Conservation (phyloP, 1,140 invertebrate genomes). For the Eumaeus atala region DNA sequence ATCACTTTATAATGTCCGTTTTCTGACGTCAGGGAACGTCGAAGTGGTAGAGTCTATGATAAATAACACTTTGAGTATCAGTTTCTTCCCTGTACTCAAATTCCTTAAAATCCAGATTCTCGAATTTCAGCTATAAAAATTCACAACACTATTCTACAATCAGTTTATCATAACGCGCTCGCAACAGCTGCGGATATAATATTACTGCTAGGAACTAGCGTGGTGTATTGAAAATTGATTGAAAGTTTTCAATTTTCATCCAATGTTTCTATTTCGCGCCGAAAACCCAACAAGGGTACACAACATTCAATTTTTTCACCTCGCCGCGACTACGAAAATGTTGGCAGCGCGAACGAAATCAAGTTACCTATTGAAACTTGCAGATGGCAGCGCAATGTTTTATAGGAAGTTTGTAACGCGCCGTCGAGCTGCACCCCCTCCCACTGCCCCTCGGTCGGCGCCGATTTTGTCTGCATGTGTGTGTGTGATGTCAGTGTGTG, state of each 20-base stretch:
- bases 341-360: constrained; percentile 61
- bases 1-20: constrained; percentile 28
- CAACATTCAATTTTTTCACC: constrained; percentile 56
- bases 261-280: constrained; percentile 49
- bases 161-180: constrained; percentile 22
- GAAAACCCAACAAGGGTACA: constrained; percentile 41
- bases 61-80: constrained; percentile 45
- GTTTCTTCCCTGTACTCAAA: constrained; percentile 35
- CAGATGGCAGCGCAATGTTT: constrained; percentile 69
- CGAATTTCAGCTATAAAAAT: constrained; percentile 36
- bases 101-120: constrained; percentile 57
- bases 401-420: constrained; percentile 54
- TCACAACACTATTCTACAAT: constrained; percentile 41
- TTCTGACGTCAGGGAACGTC: constrained; percentile 52
- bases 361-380: constrained; percentile 71
- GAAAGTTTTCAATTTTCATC: constrained; percentile 30
- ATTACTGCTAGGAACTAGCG: constrained; percentile 21
- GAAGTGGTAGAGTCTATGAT: constrained; percentile 58
- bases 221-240: neutral
- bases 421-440: constrained; percentile 31
- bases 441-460: constrained; percentile 23
- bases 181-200: constrained; percentile 33
- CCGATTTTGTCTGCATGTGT: constrained; percentile 26
- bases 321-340: constrained; percentile 46
- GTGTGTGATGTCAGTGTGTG: constrained; percentile 43